Evolutionary conservation across 2,888 invertebrate species (phyloP), one percentile per base, ranked within the genome.

Genomic region (Leuctra nigra): DNA sequence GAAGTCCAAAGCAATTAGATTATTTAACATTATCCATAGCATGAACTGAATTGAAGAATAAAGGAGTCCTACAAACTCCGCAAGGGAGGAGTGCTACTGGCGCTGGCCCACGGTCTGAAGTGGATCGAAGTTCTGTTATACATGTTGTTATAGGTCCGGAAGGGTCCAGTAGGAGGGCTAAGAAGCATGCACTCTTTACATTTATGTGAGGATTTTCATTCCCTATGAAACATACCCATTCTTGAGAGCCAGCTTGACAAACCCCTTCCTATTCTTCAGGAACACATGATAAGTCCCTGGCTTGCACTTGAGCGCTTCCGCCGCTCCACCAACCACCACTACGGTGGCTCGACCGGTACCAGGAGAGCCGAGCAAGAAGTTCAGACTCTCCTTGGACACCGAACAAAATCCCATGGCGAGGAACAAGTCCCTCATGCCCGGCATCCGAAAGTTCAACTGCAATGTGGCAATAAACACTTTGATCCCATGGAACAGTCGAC

Each of bases 281-380:
- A 87, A 78, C 4, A 91, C 73, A 62, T 78, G 79, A 62, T 90
- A 88, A 54, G 79, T 77, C 2, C 86, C 85, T 0, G 94, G 92
- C 66, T 82, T 82, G 1, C 89, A 84, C 62, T 91, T 86, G 57
- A 94, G 75, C 0, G 92, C 86, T 70, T 97, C 96, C 6, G 87
- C 83, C 0, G 92, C 93, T 0, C 97, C 96, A 0, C 96, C 96
- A 1, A 93, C 84, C 54, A 93, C 81, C 36, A 97, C 73, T 2
- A 86, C 81, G 0, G 83, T 81, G 0, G 79, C 87, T 71, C 77
- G 76, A 1, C 85, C 84, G 91, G 86, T 70, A 25, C 67, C 69
- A 0, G 67, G 67, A 1, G 73, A 71, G 7, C 65, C 52, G 22
- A 91, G 68, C 20, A 85, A 68, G 66, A 82, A 73, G 41, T 83